These are phyloP conservation scores for Tautogolabrus adspersus DNA, from an alignment of 2,113 vertebrate genomes.

Conservation along the genomic window DNA sequence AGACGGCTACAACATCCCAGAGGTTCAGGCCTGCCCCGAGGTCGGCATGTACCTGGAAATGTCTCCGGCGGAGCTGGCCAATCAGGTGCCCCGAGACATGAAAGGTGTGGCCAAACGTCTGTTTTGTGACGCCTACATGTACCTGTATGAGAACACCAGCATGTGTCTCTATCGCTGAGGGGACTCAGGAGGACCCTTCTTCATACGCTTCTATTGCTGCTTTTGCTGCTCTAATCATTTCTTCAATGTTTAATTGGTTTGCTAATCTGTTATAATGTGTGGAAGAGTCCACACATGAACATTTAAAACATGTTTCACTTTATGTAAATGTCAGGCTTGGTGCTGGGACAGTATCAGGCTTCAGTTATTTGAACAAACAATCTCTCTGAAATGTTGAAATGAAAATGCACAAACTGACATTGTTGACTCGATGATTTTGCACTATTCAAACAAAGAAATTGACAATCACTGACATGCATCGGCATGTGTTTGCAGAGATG, in stretches of 20 bases:
- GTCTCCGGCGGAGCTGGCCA: constrained; percentile 82
- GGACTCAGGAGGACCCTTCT: background rate
- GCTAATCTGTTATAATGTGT: background rate
- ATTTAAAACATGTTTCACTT: background rate
- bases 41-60: constrained; percentile 86
- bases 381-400: background rate
- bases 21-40: constrained; percentile 86
- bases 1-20: constrained; percentile 90
- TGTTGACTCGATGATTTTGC: constrained; percentile 17
- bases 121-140: constrained; percentile 94
- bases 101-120: constrained; percentile 91
- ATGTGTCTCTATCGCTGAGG: constrained; percentile 88
- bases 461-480: background rate
- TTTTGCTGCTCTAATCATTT: background rate
- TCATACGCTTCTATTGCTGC: background rate
- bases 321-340: background rate
- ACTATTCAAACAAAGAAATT: constrained; percentile 9
- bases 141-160: constrained; percentile 89
- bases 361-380: constrained; percentile 2
- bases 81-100: constrained; percentile 89
- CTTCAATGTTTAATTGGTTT: background rate
- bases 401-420: constrained; percentile 25
- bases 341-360: background rate
- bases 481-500: background rate
- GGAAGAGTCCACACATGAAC: background rate